Percentiles rank a stretch among this genome's conserved stretches.
These are phyloP conservation scores for Allygus modestus DNA, from an alignment of 2,888 invertebrate genomes.

Conservation along the genomic window DNA sequence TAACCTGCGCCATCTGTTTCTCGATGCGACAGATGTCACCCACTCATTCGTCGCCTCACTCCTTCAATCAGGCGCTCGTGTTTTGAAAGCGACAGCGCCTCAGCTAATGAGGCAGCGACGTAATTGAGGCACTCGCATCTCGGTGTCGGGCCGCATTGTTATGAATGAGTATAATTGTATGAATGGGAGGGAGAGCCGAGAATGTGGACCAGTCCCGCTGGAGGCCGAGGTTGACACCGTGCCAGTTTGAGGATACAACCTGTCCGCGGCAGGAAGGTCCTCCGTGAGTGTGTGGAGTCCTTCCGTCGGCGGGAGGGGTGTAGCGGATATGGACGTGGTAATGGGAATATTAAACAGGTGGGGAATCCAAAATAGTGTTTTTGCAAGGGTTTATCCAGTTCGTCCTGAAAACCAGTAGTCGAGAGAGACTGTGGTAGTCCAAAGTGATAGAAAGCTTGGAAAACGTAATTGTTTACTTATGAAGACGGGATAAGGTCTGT, in stretches of 20 bases:
- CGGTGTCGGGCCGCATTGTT: constrained; percentile 36
- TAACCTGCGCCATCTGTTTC: no score
- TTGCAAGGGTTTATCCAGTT: no score
- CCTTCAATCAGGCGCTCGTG: background rate
- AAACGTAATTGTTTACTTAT: no score
- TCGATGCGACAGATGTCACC: no score
- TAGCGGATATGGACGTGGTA: background rate
- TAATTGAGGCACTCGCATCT: constrained; percentile 8
- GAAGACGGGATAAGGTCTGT: no score
- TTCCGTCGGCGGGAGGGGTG: background rate
- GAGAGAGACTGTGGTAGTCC: no score
- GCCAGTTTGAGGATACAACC: constrained; percentile 20
- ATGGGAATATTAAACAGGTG: no score
- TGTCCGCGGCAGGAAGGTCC: constrained; percentile 7
- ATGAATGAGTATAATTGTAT: constrained; percentile 61
- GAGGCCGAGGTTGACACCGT: background rate
- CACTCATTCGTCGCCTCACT: no score
- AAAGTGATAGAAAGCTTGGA: no score
- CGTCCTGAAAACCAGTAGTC: no score
- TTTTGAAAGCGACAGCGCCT: background rate
- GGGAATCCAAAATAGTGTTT: no score
- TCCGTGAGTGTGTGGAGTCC: no score
- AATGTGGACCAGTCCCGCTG: constrained; percentile 49
- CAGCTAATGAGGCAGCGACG: constrained; percentile 23
- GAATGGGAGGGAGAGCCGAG: constrained; percentile 55